phyloP scores from a whole-genome alignment of 2,113 vertebrate species.

The Acanthisitta chloris region DNA sequence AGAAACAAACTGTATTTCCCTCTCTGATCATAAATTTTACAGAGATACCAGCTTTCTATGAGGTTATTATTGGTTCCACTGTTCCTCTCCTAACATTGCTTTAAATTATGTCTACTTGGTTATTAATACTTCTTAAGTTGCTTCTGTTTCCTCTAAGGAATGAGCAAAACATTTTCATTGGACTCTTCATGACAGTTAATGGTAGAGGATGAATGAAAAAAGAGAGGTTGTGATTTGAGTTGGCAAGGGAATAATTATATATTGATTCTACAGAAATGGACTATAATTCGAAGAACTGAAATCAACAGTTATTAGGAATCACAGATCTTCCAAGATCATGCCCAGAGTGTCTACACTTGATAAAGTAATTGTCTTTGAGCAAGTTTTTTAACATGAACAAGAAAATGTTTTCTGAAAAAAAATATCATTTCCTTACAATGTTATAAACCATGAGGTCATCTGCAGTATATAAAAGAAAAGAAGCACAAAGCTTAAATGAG shows the following conservation, averaged over 20 bases:
- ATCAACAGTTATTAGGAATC: not conserved
- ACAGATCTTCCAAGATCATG: not conserved
- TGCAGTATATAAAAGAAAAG: not conserved
- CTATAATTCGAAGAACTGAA: not conserved
- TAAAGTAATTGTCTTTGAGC: not conserved
- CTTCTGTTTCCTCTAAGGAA: constrained; percentile 2
- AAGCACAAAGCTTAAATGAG: not conserved
- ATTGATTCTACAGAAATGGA: not conserved
- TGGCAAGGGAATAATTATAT: not conserved
- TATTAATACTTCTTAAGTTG: not conserved
- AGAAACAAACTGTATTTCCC: not conserved
- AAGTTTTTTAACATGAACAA: not conserved
- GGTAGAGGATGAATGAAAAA: not conserved
- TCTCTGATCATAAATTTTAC: not conserved
- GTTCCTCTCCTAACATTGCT: not conserved
- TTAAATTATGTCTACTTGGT: not conserved
- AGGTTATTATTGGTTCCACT: not conserved
- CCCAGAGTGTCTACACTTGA: not conserved
- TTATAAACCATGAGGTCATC: not conserved
- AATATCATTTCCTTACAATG: not conserved
- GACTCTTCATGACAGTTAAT: not conserved
- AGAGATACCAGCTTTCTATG: not conserved
- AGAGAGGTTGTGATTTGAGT: not conserved
- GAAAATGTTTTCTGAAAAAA: not conserved
- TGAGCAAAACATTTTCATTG: constrained; percentile 12